Evolutionary conservation across 2,888 invertebrate species (phyloP).

Genomic region (Salticus scenicus): DNA sequence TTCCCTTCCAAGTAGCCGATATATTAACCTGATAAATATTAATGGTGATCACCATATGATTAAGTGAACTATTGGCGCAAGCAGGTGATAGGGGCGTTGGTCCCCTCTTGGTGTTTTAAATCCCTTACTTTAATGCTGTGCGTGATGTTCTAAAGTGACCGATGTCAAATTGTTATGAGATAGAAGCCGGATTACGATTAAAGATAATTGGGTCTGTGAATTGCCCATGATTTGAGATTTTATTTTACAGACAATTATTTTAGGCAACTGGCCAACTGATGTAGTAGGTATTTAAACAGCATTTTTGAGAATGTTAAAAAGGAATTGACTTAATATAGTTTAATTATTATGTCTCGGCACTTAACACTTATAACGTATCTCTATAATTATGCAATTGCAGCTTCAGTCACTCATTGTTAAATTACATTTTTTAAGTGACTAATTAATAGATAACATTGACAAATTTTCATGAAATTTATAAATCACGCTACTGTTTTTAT

Average conservation of each 20-base stretch:
- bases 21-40: conserved; percentile 68
- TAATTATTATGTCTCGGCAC: no score
- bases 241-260: neutral
- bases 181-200: neutral
- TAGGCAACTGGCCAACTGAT: neutral
- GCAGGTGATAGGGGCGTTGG: conserved; percentile 65
- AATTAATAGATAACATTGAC: no score
- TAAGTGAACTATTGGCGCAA: conserved; percentile 38
- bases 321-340: no score
- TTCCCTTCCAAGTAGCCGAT: conserved; percentile 48
- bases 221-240: neutral
- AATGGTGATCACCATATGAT: conserved; percentile 67
- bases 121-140: neutral
- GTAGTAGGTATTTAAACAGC: neutral
- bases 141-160: neutral
- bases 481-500: no score
- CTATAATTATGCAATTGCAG: no score
- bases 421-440: no score
- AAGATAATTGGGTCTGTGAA: neutral
- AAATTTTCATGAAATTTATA: no score
- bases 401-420: no score
- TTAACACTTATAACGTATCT: no score
- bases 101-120: conserved; percentile 7
- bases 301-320: no score
- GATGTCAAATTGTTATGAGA: conserved; percentile 15